Evolutionary conservation across 2,113 vertebrate genomes (phyloP), one percentile per base, ranked within the genome.

Genomic region (Cyanoliseus patagonus): DNA sequence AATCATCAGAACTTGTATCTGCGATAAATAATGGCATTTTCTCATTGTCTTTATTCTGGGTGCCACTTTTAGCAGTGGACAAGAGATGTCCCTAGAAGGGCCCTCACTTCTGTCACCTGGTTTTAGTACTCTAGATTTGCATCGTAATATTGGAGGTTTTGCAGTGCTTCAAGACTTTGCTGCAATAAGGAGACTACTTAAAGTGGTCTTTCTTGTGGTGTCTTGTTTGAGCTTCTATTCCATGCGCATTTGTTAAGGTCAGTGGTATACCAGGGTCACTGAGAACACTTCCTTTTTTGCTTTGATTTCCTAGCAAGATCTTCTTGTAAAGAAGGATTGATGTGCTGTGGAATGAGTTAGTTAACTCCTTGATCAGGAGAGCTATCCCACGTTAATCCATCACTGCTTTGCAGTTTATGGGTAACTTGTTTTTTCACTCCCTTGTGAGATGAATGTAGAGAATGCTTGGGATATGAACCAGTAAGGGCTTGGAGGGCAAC

Each of bases 371-470:
- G 42, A 57, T 81, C 46, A 17, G 67, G 84, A 79, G 77, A 83
- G 74, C 80, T 93, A 76, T 42, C 74, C 82, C 93, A 61, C 42
- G 47, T 85, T 61, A 75, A 79, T 91, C 68, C 76, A 49, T 79
- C 59, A 17, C 66, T 74, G 57, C 91, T 96, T 95, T 94, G 85
- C 96, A 94, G 74, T 86, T 74, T 86, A 3, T 61, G 75, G 64
- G 27, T 82, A 63, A 41, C 68, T 69, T 74, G 62, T 2, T 25
- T 79, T 94, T 86, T 91, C 79, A 20, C 85, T 76, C 6, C 39
- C 42, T 96, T 88, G 51, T 83, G 61, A 77, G 90, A 52, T 63
- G 39, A 90, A 39, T 41, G 16, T 3, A 23, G 67, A 47, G 31
- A 27, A 53, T 59, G 86, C 81, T n/a, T 64, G 61, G 57, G 74